Evolutionary conservation across 1,140 invertebrate genomes (phyloP), one percentile per base, ranked within the genome.

Genomic region (Ceratina japonica): DNA sequence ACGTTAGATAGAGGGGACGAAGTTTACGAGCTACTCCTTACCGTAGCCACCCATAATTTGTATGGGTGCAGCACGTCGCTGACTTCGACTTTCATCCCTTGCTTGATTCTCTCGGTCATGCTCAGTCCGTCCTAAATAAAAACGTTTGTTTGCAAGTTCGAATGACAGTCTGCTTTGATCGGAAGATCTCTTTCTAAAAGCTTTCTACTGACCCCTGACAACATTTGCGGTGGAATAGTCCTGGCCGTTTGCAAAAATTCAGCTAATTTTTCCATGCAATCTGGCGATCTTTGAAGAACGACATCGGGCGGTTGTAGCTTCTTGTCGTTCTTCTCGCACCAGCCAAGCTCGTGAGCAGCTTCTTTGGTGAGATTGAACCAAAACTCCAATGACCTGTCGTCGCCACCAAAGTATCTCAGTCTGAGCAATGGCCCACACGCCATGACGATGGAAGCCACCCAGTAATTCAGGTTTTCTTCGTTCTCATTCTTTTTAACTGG

Each of bases 371-470:
- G 91, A 87, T 96, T 95, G 88, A 94, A 95, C 96, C 95, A 96
- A 88, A 96, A 95, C 87, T 95, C 95, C 13, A 93, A 87, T 0
- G 92, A 91, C 62, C 93, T 93, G 73, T 94, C 93, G 59, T 94
- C 93, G 18, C 94, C 95, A 3, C 95, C 95, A 87, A 95, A 94
- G 85, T 95, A 96, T 61, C 95, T 93, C 61, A 96, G 91, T 72
- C 94, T 92, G 16, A 96, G 90, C 3, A 96, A 88, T 63, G 95
- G 95, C 3, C 95, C 95, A 90, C 95, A 96, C 12, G 95, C 95
- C 94, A 96, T 95, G 0, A 95, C 94, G 79, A 96, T 94, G n/a
- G 94, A 93, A 10, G 95, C 95, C 44, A 96, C 93, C 96, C 96
- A 96, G 88, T 94, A 95, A 58, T 92, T 80, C 24, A n/a, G 37